phyloP scores from a whole-genome alignment of 2,113 vertebrate species.

The Corvus hawaiiensis region DNA sequence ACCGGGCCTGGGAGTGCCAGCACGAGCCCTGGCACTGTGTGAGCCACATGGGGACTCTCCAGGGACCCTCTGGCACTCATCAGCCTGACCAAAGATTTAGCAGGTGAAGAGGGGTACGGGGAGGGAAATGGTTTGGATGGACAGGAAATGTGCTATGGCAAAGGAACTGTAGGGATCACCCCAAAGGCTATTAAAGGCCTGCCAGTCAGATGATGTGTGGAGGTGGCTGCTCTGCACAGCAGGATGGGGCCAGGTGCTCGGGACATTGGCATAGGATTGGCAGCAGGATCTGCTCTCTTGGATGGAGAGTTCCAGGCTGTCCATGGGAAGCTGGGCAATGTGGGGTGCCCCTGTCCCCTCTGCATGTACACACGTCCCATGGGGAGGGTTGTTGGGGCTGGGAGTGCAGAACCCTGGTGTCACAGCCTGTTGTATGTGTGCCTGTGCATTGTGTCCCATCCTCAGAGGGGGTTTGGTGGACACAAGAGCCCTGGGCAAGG shows the following conservation, averaged over 20 bases:
- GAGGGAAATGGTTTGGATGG: neutral
- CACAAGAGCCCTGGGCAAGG: neutral
- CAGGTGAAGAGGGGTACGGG: neutral
- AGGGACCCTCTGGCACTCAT: neutral
- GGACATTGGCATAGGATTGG: neutral
- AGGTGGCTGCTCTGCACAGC: neutral
- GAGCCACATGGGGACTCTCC: neutral
- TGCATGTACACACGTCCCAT: neutral
- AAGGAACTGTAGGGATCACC: neutral
- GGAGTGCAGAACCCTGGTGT: neutral
- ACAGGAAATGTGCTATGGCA: neutral
- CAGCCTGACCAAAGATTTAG: neutral
- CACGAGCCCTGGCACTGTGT: neutral
- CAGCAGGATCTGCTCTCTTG: neutral
- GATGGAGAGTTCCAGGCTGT: neutral
- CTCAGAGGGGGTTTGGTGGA: neutral
- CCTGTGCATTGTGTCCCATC: neutral
- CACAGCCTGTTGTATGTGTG: neutral
- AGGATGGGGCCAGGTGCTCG: neutral
- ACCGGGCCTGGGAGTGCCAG: rapidly evolving
- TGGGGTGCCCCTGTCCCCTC: neutral
- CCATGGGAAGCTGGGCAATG: neutral
- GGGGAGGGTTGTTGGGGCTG: neutral
- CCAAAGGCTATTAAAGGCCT: neutral
- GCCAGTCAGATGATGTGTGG: neutral